Percentiles rank a stretch among this genome's conserved stretches.
Conservation (phyloP, 1,140 invertebrate genomes). For the Sarcophaga peregrina region DNA sequence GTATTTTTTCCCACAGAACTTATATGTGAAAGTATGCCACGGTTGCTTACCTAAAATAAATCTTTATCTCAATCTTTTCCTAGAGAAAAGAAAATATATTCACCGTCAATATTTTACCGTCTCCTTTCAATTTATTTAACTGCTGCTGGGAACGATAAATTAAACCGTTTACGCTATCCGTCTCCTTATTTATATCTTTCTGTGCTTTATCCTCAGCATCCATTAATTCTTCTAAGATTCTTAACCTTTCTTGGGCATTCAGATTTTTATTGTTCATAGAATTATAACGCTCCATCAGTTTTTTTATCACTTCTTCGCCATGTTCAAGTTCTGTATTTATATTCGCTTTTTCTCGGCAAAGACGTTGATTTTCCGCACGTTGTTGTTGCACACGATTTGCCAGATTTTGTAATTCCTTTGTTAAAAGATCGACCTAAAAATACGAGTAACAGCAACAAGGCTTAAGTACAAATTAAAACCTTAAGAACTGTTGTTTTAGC, state of each 20-base stretch:
- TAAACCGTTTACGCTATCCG: conserved; percentile 54
- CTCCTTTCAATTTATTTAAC: conserved; percentile 51
- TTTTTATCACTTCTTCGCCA: conserved; percentile 46
- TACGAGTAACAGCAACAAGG: neutral
- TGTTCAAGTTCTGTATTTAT: conserved; percentile 50
- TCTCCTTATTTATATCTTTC: conserved; percentile 54
- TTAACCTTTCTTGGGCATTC: conserved; percentile 57
- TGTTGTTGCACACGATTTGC: conserved; percentile 55
- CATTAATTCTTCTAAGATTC: conserved; percentile 62
- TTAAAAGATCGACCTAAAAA: conserved; percentile 51
- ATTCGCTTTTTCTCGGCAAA: conserved; percentile 45
- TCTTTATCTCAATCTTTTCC: no score
- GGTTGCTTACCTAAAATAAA: conserved; percentile 50
- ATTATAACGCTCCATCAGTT: conserved; percentile 51
- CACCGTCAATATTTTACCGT: conserved; percentile 51
- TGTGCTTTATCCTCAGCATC: conserved; percentile 52
- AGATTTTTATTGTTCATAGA: conserved; percentile 53
- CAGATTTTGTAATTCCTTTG: conserved; percentile 58
- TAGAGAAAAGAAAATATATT: neutral
- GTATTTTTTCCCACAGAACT: conserved; percentile 40
- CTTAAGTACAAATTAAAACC: neutral
- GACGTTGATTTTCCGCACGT: conserved; percentile 58
- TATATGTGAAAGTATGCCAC: conserved; percentile 49
- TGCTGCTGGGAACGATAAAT: conserved; percentile 59
- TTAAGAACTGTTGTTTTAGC: neutral